These are phyloP conservation scores for Podarcis raffonei DNA, from an alignment of 2,113 vertebrate species.

Conservation along the genomic window DNA sequence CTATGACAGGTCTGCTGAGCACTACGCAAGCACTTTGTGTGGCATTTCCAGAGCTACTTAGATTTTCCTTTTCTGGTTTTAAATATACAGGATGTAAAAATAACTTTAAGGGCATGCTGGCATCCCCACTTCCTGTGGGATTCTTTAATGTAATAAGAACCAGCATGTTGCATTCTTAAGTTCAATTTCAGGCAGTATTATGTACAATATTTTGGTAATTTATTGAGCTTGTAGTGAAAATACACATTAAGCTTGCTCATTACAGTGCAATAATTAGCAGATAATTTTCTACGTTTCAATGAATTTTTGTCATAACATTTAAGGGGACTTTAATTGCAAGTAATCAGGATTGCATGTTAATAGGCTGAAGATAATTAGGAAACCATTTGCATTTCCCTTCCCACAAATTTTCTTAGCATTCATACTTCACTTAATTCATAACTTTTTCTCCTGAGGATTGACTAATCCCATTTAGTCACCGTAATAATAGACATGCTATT, in stretches of 20 bases:
- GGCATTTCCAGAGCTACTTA: slow-evolving; percentile 31
- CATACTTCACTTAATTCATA: slow-evolving; percentile 78
- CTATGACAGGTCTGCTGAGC: not conserved
- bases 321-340: slow-evolving; percentile 91
- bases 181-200: slow-evolving; percentile 48
- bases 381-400: slow-evolving; percentile 89
- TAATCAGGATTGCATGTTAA: slow-evolving; percentile 89
- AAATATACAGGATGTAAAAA: slow-evolving; percentile 6
- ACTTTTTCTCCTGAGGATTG: slow-evolving; percentile 79
- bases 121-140: slow-evolving; percentile 41
- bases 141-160: slow-evolving; percentile 56
- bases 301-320: slow-evolving; percentile 88
- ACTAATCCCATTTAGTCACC: slow-evolving; percentile 78
- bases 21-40: not conserved
- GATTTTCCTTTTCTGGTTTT: not conserved
- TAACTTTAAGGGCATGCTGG: slow-evolving; percentile 48
- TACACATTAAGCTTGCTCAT: slow-evolving; percentile 70
- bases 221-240: slow-evolving; percentile 72
- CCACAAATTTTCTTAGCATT: slow-evolving; percentile 80
- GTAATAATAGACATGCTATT: slow-evolving; percentile 71
- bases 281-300: slow-evolving; percentile 83
- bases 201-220: slow-evolving; percentile 68
- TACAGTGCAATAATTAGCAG: slow-evolving; percentile 81
- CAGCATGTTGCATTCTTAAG: slow-evolving; percentile 66
- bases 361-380: slow-evolving; percentile 90